Base-by-base conservation (phyloP, 2,113 vertebrate species). In the Xyrauchen texanus region DNA sequence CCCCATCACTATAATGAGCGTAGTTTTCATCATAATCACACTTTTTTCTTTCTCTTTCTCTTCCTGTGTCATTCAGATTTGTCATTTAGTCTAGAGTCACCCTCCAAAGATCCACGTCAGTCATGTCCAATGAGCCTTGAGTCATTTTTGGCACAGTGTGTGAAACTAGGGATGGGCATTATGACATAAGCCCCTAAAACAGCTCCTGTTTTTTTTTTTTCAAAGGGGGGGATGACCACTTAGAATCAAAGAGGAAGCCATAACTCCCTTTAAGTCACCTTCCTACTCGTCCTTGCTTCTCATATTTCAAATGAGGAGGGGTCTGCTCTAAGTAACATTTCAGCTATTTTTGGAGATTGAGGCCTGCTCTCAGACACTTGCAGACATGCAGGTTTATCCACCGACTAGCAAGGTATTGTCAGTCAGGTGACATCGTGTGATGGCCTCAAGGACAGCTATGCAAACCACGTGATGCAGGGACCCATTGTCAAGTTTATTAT, bases 331-430 rank as follows among this genome's bases (percentile, higher is more conserved):
- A 84, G 76, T 74, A 57, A 68, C 49, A 42, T 13, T 58, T 53
- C 21, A 47, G 88, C 84, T 90, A 86, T 91, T 90, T 85, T 86
- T 16, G 85, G 85, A 55, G 34, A 57, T 34, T 34, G 51, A 72
- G 5, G 15, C 53, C 45, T 34, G 21, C 21, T 34, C 21, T 34
- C 21, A 58, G 61, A 78, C 78, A 80, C 49, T 82, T 68, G 68
- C 53, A 66, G 63, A 78, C 74, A 77, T n/a, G 75, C 81, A 70
- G 4, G 10, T 34, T 53, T 4, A 46, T 61, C 62, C 52, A 66
- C 12, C 9, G 71, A 4, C 85, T 68, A 3, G 60, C 6, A 45
- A 66, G 70, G 60, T 64, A 67, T 64, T 46, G 42, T 77, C 76
- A 84, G 58, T 85, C 79, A 84, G 79, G 75, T 86, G 83, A 88